Evolutionary conservation across 2,797 vertebrate species (phyloP), one percentile per base, ranked within the genome.

Genomic region (Melanotaenia boesemani): DNA sequence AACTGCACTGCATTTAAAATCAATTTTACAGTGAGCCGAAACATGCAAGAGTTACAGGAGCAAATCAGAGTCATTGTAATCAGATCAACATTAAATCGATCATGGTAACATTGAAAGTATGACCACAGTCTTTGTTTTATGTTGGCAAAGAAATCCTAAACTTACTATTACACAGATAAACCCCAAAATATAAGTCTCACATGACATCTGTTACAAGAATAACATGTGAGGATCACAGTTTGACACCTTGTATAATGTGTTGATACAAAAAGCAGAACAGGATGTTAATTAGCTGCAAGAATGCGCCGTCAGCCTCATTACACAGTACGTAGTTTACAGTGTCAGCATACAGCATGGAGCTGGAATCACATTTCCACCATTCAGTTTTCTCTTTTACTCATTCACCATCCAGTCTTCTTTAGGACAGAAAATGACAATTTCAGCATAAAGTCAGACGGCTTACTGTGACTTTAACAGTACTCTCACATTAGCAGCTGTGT

Each of bases 401-500:
- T 30, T 62, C 59, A 32, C 63, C 65, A 55, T n/a, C 1, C 52
- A 73, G 7, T 44, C 63, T 58, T 24, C 8, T 74, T 54, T 6
- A 1, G 36, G 52, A 30, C 74, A 65, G 67, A 73, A 81, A 85
- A 71, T 12, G 41, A 28, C 74, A 65, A 70, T 57, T 63, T 89
- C 84, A 84, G 72, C 61, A 1, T 55, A 41, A 48, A 75, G 30
- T 79, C 63, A 76, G 75, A 72, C 3, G 34, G 60, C 56, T 58
- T 26, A 50, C 70, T 64, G 68, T 28, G 63, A n/a, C 60, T 46
- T 63, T 63, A 56, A 74, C 67, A 62, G 34, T 37, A 24, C 70
- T 1, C 44, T 41, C 63, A 30, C 32, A n/a, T 66, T 76, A 67
- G 60, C 82, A 86, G 82, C 85, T 79, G 86, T 32, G 70, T 48